Conservation (phyloP, 1,140 invertebrate species). For the Drosophila asahinai region DNA sequence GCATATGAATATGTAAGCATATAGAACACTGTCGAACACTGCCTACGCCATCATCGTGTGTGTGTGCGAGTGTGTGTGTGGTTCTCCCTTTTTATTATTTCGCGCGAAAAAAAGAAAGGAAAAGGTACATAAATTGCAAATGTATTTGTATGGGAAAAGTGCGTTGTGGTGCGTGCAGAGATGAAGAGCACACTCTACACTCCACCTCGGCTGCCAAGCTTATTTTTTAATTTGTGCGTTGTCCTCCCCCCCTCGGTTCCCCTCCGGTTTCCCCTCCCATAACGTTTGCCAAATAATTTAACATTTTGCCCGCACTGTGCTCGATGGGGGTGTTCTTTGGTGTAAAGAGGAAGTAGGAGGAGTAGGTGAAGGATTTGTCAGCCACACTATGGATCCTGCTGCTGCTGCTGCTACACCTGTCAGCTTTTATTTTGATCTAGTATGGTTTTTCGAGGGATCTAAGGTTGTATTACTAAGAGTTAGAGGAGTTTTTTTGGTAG, state of each 20-base stretch:
- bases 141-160: constrained; percentile 65
- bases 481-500: too few relatives aligned
- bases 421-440: not conserved
- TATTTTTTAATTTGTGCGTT: constrained; percentile 52
- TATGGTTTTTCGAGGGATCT: not conserved
- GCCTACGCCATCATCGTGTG: constrained; percentile 30
- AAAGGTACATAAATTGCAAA: constrained; percentile 70
- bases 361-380: not conserved
- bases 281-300: constrained; percentile 51
- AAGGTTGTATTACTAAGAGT: not conserved
- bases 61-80: constrained; percentile 5
- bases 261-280: not conserved
- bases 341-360: too few relatives aligned
- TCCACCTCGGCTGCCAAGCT: constrained; percentile 28
- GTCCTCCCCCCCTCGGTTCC: not conserved
- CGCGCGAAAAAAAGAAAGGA: constrained; percentile 19
- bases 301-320: constrained; percentile 23
- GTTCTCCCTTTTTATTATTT: constrained; percentile 63
- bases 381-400: not conserved
- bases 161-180: constrained; percentile 58
- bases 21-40: constrained; percentile 54
- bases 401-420: not conserved
- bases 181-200: constrained; percentile 11
- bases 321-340: not conserved
- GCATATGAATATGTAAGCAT: constrained; percentile 65